Percentiles rank a stretch among this genome's conserved stretches.
Evolutionary conservation across 2,888 invertebrate genomes (phyloP).

Genomic region (Drosophila engyochracea): DNA sequence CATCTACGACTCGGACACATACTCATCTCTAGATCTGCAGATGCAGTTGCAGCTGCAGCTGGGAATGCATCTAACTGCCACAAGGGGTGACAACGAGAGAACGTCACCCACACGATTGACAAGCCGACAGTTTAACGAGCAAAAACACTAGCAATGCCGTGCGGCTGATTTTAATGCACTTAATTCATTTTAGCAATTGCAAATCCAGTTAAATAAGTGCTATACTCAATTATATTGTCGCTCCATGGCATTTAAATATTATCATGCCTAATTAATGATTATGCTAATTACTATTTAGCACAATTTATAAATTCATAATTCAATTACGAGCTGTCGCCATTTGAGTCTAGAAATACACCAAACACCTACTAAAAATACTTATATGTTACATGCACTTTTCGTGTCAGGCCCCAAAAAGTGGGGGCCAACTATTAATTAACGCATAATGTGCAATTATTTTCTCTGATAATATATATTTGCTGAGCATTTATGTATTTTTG

Average conservation of each 20-base stretch:
- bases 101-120: conserved; percentile 62
- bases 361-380: conserved; percentile 17
- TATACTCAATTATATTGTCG: background rate
- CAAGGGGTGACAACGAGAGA: conserved; percentile 43
- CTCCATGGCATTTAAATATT: conserved; percentile 41
- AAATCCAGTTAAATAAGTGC: background rate
- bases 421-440: conserved; percentile 67
- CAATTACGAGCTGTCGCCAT: conserved; percentile 62
- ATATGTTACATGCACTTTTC: conserved; percentile 41
- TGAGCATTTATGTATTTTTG: conserved; percentile 35
- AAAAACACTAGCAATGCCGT: conserved; percentile 1
- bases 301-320: conserved; percentile 40
- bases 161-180: conserved; percentile 4
- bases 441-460: conserved; percentile 58
- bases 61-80: conserved; percentile 11
- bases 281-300: conserved; percentile 32
- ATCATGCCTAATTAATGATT: conserved; percentile 54
- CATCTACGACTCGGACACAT: conserved; percentile 41
- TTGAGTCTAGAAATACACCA: conserved; percentile 15
- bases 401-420: conserved; percentile 32
- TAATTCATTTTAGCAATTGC: conserved; percentile 7
- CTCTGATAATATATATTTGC: conserved; percentile 24
- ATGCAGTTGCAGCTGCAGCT: conserved; percentile 37
- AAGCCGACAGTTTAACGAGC: conserved; percentile 14
- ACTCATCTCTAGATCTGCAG: conserved; percentile 30